A percentile compares a stretch with the other conserved stretches of the same genome.
phyloP scores from a whole-genome alignment of 2,797 vertebrate genomes.

The Podargus strigoides region DNA sequence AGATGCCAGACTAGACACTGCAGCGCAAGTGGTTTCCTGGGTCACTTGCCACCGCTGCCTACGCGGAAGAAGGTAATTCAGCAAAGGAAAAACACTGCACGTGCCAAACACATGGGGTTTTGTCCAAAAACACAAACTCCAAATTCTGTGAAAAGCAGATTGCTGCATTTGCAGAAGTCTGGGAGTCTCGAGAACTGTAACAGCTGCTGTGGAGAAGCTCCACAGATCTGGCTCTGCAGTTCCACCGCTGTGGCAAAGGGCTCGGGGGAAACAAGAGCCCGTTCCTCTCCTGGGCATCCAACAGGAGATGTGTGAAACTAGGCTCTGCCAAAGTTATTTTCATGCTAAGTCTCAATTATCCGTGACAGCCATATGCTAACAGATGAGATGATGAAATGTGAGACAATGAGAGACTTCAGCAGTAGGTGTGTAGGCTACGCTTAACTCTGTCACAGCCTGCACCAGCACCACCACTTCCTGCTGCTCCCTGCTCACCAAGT shows the following conservation, averaged over 20 bases:
- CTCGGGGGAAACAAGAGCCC: not conserved
- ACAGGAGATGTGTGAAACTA: not conserved
- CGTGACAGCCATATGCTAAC: not conserved
- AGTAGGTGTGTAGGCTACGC: not conserved
- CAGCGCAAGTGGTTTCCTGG: not conserved
- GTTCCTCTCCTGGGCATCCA: not conserved
- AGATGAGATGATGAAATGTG: not conserved
- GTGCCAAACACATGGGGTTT: accelerated
- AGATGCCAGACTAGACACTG: not conserved
- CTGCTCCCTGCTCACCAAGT: accelerated
- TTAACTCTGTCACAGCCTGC: not conserved
- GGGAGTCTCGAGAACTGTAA: not conserved
- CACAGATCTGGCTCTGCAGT: not conserved
- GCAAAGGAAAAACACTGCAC: not conserved
- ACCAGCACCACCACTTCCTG: not conserved
- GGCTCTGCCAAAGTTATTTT: not conserved
- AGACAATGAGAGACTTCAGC: not conserved
- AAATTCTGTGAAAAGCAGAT: not conserved
- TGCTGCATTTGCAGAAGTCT: not conserved
- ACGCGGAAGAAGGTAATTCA: accelerated
- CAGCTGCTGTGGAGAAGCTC: not conserved
- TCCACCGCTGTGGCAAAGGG: not conserved
- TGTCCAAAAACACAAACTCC: not conserved
- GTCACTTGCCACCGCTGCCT: not conserved
- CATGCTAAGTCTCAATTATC: not conserved